Conservation (phyloP, 2,888 invertebrate species). For the Adelognathus sp. region DNA sequence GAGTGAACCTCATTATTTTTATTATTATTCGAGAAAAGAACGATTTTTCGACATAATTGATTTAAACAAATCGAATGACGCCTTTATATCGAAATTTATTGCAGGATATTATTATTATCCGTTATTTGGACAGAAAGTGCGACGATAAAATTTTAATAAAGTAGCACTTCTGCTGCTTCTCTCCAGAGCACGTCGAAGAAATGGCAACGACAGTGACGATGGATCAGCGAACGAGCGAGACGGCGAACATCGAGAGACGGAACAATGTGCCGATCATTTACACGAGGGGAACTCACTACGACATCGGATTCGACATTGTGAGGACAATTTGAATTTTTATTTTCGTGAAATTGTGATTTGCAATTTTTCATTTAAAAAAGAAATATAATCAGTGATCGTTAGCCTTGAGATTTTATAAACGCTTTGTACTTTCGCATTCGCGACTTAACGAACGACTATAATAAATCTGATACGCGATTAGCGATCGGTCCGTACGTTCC, state of each 20-base stretch:
- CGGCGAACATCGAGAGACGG: slow-evolving; percentile 75
- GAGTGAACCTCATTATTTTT: neutral
- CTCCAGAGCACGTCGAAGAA: neutral
- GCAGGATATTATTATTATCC: neutral
- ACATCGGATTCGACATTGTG: slow-evolving; percentile 94
- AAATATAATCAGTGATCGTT: neutral
- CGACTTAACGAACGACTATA: neutral
- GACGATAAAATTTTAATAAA: neutral
- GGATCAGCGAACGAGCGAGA: slow-evolving; percentile 42
- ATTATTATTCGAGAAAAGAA: too few relatives aligned
- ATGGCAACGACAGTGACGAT: slow-evolving; percentile 43
- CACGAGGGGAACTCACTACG: slow-evolving; percentile 91
- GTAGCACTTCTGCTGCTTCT: neutral
- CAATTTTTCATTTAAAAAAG: slow-evolving; percentile 17
- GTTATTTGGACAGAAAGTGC: neutral
- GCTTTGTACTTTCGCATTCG: neutral
- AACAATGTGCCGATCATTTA: slow-evolving; percentile 90
- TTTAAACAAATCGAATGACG: neutral
- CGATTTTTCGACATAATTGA: too few relatives aligned
- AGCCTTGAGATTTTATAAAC: neutral
- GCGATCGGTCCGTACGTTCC: slow-evolving; percentile 8
- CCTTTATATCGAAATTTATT: neutral
- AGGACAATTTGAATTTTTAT: slow-evolving; percentile 79
- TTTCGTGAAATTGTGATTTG: slow-evolving; percentile 48
- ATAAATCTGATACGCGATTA: slow-evolving; percentile 34